Evolutionary conservation across 2,888 invertebrate genomes (phyloP).

Genomic region (Eilema griseolum): DNA sequence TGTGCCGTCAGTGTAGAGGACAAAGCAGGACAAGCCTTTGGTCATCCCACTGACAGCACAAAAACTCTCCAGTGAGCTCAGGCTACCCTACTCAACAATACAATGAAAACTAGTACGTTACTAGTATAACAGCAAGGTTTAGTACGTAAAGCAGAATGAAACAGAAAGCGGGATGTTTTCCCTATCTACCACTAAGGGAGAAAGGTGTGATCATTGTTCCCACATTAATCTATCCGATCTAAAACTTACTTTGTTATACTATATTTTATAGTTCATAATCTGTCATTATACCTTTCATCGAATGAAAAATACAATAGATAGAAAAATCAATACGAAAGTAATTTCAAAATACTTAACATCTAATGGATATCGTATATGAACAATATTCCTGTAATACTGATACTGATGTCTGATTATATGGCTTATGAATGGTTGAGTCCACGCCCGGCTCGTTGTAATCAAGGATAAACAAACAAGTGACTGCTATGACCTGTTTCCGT

Average conservation of each 20-base stretch:
- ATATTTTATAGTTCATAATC: not conserved
- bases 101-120: too few species aligned
- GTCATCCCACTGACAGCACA: too few species aligned
- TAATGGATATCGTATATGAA: conserved; percentile 57
- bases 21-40: too few species aligned
- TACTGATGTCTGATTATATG: conserved; percentile 52
- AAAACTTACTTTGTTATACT: not conserved
- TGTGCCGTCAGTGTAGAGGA: too few species aligned
- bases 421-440: conserved; percentile 43
- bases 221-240: not conserved
- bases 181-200: too few species aligned
- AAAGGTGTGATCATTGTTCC: too few species aligned
- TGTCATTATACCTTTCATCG: conserved; percentile 5
- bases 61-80: too few species aligned
- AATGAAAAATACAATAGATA: conserved; percentile 34
- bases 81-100: too few species aligned
- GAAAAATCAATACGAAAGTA: conserved; percentile 48
- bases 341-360: conserved; percentile 55
- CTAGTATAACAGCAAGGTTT: too few species aligned
- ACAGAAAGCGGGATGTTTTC: too few species aligned
- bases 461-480: conserved; percentile 15
- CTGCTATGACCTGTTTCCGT: conserved; percentile 26
- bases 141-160: too few species aligned
- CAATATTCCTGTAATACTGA: conserved; percentile 61
- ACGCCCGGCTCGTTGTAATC: conserved; percentile 44